Evolutionary conservation across 2,888 invertebrate species (phyloP), one percentile per base, ranked within the genome.

Genomic region (Polydrusus pterygomalis): DNA sequence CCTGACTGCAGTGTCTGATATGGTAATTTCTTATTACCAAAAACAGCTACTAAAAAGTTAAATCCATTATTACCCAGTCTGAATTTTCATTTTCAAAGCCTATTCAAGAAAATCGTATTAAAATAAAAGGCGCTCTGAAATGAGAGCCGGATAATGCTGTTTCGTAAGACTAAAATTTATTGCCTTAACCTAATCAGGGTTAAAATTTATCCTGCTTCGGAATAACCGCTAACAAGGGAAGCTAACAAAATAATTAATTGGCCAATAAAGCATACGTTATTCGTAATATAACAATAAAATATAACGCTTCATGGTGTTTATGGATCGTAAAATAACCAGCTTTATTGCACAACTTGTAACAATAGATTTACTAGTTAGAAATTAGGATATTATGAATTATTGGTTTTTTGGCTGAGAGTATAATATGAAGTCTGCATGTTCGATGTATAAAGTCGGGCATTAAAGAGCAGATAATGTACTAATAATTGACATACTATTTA

Each of bases 51-150:
- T 34, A 9, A 34, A 8, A 10, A 34, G 34, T 7, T 34, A 17
- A 40, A 38, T 2, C 58, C 38, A 38, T 38, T 60, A 17, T 60
- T 18, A 38, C 10, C 38, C 58, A 38, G 58, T 38, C 17, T 11
- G 10, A 34, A 60, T 60, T 60, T 60, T 58, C 15, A 60, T 60
- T 11, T 60, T 60, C 58, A 18, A 38, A 60, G 58, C 38, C 38
- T 58, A 34, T 34, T 7, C 34, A 60, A 10, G 58, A 60, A 38
- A 60, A 40, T 60, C 58, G 38, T 60, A 60, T 60, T 60, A 40
- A 60, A 60, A 60, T 60, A 60, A 60, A 60, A 34, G 40, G 40
- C 58, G 58, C 58, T 10, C 11, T 18, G 58, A 13, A 38, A 60
- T 38, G 38, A 60, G 58, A 38, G 38, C 34, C 34, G 34, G 34